Conservation (phyloP, 2,888 invertebrate genomes). For the Standfussiana lucernea region DNA sequence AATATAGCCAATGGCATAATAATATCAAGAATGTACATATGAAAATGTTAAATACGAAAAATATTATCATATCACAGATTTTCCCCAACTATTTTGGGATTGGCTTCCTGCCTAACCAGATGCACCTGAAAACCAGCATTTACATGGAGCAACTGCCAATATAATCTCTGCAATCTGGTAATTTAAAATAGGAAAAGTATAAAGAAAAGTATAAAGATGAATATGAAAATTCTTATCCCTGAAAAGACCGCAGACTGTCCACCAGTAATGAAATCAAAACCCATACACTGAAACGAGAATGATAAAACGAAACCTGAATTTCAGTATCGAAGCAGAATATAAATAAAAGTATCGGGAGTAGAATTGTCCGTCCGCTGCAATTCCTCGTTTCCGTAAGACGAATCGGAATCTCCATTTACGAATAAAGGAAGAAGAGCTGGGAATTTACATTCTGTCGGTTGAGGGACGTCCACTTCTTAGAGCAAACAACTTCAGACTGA, state of each 20-base stretch:
- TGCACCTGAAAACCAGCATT: neutral
- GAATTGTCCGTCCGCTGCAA: slow-evolving; percentile 78
- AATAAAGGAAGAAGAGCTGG: slow-evolving; percentile 59
- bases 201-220: neutral
- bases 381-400: slow-evolving; percentile 79
- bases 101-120: neutral
- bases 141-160: neutral
- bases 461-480: slow-evolving; percentile 71
- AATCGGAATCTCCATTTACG: slow-evolving; percentile 74
- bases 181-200: neutral
- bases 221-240: neutral
- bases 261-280: slow-evolving; percentile 63
- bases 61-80: neutral
- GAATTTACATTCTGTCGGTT: slow-evolving; percentile 85
- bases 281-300: slow-evolving; percentile 43
- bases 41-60: neutral
- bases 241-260: neutral
- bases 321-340: slow-evolving; percentile 67
- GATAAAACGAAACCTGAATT: slow-evolving; percentile 62
- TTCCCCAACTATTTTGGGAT: neutral
- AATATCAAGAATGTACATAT: neutral
- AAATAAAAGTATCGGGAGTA: slow-evolving; percentile 76
- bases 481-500: slow-evolving; percentile 75
- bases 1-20: neutral
- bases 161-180: neutral